Evolutionary conservation across 2,888 invertebrate species (phyloP).

Genomic region (Drosophila emarginata): DNA sequence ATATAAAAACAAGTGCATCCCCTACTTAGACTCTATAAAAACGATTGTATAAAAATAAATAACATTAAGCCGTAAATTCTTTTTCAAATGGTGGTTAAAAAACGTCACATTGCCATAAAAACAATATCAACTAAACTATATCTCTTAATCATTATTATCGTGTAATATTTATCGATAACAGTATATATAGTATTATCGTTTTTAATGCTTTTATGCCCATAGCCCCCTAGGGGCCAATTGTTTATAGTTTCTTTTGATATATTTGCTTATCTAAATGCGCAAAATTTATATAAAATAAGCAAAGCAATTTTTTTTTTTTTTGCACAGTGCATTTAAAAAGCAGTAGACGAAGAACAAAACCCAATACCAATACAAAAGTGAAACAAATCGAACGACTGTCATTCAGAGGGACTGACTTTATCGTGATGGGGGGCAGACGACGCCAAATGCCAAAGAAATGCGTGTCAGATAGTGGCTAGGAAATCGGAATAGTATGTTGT

Average conservation of each 20-base stretch:
- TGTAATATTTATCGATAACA: neutral
- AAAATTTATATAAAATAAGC: conserved; percentile 21
- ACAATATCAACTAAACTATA: neutral
- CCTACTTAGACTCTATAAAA: neutral
- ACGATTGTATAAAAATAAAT: neutral
- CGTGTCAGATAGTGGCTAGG: conserved; percentile 44
- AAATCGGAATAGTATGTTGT: conserved; percentile 26
- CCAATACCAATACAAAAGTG: conserved; percentile 4
- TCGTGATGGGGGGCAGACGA: conserved; percentile 42
- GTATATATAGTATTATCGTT: neutral
- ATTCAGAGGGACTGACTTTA: conserved; percentile 60
- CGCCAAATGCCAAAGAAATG: conserved; percentile 40
- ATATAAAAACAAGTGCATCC: no score
- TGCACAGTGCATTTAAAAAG: conserved; percentile 46
- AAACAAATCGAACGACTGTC: conserved; percentile 39
- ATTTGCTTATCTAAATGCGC: conserved; percentile 69
- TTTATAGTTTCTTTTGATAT: conserved; percentile 56
- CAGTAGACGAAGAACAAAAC: conserved; percentile 3
- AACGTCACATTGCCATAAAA: neutral
- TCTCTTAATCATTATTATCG: neutral
- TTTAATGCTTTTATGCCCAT: neutral
- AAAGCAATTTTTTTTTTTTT: conserved; percentile 30
- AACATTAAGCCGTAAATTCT: no score
- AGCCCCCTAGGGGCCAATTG: conserved; percentile 24
- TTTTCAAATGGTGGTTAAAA: no score